Evolutionary conservation across 2,888 invertebrate genomes (phyloP), one percentile per base, ranked within the genome.

Genomic region (Cephus nigrinus): DNA sequence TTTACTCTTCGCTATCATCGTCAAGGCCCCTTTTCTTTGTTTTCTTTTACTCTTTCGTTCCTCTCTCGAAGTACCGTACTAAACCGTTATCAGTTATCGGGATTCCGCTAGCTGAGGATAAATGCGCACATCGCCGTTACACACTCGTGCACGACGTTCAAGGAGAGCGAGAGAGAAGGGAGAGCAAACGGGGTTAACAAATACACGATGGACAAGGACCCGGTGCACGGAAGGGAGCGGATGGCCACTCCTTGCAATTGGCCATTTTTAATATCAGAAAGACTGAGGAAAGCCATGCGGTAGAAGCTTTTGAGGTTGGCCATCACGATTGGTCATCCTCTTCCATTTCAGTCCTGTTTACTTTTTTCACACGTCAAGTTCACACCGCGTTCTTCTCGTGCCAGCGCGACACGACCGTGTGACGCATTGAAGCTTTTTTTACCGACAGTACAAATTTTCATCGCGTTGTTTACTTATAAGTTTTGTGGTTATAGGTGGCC

Each of bases 371-470:
- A 55, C 55, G 55, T 55, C 55, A 23, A 23, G 55, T 55, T 83
- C 73, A 73, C 78, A 72, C 35, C 35, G 74, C 68, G 34, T 75
- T 77, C 35, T 79, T 82, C 68, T 82, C 81, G 77, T 55, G 55
- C 55, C 55, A 9, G 55, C 9, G 55, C 55, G 69, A 73, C 74
- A 76, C 35, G 74, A 82, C 79, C 75, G 68, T 80, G 80, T 76
- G 75, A 79, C 12, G 36, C 76, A 78, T 75, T 55, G 55, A 55
- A 55, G 23, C 55, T 83, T 80, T 75, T 79, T 84, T 87, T 81
- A 76, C 76, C 81, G 80, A 81, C 82, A 81, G 85, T 85, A 85
- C 84, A 85, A 84, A 86, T 86, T 75, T 78, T 74, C 79, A 78
- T 81, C 34, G 81, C 80, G 74, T 78, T 80, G 79, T 75, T 74